phyloP scores from a whole-genome alignment of 2,888 invertebrate species.

The Prosopocoilus inquinatus region DNA sequence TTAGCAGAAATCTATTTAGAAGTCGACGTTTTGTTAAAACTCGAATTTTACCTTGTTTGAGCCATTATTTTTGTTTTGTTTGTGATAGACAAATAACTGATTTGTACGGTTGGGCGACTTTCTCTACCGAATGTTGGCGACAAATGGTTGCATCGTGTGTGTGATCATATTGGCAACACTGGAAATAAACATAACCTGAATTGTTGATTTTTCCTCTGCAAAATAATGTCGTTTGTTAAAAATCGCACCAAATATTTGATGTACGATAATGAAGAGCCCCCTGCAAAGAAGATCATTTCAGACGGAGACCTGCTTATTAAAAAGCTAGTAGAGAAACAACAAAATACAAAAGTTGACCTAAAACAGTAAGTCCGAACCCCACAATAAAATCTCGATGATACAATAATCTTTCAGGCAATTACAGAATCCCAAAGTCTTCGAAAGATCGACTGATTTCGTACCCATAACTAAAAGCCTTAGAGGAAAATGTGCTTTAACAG shows the following conservation, averaged over 20 bases:
- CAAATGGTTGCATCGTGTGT: too few species aligned
- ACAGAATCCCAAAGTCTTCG: slow-evolving; percentile 27
- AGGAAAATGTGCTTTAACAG: slow-evolving; percentile 51
- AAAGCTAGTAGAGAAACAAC: slow-evolving; percentile 43
- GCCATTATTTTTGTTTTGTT: too few species aligned
- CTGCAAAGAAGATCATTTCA: slow-evolving; percentile 39
- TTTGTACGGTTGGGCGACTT: too few species aligned
- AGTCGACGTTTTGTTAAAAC: too few species aligned
- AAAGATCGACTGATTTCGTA: slow-evolving; percentile 32
- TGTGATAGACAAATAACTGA: too few species aligned
- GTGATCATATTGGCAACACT: too few species aligned
- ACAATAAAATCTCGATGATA: slow-evolving; percentile 1
- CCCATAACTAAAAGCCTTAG: slow-evolving; percentile 41
- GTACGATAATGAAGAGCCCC: slow-evolving; percentile 34
- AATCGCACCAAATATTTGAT: slow-evolving; percentile 13
- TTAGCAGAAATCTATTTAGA: too few species aligned
- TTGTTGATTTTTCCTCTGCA: background rate
- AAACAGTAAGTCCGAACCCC: slow-evolving; percentile 35
- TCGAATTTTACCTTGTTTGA: too few species aligned
- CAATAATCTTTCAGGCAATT: slow-evolving; percentile 29
- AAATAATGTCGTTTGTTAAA: slow-evolving; percentile 12
- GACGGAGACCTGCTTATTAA: slow-evolving; percentile 45
- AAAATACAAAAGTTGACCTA: slow-evolving; percentile 36
- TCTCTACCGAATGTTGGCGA: too few species aligned
- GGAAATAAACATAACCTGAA: slow-evolving; percentile 4